Conservation (phyloP, 2,888 invertebrate genomes). For the Mythimna albipuncta region DNA sequence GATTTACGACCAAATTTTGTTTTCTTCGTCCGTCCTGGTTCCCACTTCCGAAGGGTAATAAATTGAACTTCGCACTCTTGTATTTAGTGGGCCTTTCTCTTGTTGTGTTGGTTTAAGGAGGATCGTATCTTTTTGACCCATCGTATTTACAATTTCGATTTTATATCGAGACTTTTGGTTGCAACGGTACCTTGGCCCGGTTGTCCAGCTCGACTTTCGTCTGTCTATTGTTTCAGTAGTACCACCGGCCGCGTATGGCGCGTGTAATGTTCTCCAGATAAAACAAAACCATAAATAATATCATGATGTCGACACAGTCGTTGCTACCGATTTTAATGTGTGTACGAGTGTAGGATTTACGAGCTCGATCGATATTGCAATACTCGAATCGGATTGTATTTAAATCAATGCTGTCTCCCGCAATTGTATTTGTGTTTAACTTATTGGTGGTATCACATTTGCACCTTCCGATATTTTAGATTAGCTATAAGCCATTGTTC, state of each 20-base stretch:
- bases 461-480: conserved; percentile 56
- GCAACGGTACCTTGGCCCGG: conserved; percentile 78
- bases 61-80: conserved; percentile 71
- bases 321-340: conserved; percentile 79
- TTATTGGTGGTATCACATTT: conserved; percentile 63
- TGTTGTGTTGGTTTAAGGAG: conserved; percentile 71
- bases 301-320: conserved; percentile 77
- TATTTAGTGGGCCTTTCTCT: conserved; percentile 76
- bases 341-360: conserved; percentile 78
- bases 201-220: conserved; percentile 63
- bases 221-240: conserved; percentile 63
- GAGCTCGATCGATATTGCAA: conserved; percentile 73
- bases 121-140: conserved; percentile 78
- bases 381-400: conserved; percentile 68
- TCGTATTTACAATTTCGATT: conserved; percentile 75
- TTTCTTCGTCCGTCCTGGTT: conserved; percentile 67
- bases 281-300: conserved; percentile 78
- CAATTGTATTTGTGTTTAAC: conserved; percentile 64
- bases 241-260: conserved; percentile 60
- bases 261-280: conserved; percentile 69
- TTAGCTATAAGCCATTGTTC: conserved; percentile 59
- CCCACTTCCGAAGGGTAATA: conserved; percentile 69
- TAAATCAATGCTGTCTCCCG: conserved; percentile 67
- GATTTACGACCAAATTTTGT: conserved; percentile 70
- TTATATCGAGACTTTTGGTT: conserved; percentile 70